Conservation (phyloP, 1,140 invertebrate species). For the Eulimnadia texana region DNA sequence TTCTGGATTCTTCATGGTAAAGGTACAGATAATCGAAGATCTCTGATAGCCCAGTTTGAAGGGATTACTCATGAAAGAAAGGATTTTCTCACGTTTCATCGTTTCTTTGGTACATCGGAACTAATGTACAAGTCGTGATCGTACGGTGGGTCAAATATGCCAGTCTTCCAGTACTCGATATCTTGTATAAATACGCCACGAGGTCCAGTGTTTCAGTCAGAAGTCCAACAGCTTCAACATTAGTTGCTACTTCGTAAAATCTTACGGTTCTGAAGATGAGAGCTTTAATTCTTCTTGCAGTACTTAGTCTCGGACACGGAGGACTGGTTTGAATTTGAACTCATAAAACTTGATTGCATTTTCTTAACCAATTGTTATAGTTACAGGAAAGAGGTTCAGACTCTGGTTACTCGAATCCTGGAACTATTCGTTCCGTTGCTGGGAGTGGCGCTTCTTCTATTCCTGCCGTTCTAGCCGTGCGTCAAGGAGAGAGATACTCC, state of each 20-base stretch:
- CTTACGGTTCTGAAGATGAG: not conserved
- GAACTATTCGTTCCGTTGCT: not conserved
- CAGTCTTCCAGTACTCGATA: too few species aligned
- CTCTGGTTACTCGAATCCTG: not conserved
- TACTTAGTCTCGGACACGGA: not conserved
- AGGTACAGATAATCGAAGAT: too few species aligned
- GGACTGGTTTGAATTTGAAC: not conserved
- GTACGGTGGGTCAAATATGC: too few species aligned
- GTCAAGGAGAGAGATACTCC: not conserved
- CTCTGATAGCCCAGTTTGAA: too few species aligned
- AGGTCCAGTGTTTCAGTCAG: too few species aligned
- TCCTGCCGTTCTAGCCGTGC: not conserved
- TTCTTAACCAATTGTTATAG: slow-evolving; percentile 18
- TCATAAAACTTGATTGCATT: not conserved
- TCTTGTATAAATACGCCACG: too few species aligned
- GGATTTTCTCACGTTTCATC: too few species aligned
- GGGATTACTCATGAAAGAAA: too few species aligned
- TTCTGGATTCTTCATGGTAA: too few species aligned
- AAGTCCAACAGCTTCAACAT: too few species aligned
- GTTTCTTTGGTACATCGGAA: too few species aligned
- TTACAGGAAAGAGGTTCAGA: not conserved
- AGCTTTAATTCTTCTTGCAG: not conserved
- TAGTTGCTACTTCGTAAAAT: not conserved
- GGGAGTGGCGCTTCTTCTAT: not conserved
- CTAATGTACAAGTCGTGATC: too few species aligned